Percentiles rank a stretch among this genome's conserved stretches.
Conservation (phyloP, 2,113 vertebrate genomes). For the Cichladusa arquata region DNA sequence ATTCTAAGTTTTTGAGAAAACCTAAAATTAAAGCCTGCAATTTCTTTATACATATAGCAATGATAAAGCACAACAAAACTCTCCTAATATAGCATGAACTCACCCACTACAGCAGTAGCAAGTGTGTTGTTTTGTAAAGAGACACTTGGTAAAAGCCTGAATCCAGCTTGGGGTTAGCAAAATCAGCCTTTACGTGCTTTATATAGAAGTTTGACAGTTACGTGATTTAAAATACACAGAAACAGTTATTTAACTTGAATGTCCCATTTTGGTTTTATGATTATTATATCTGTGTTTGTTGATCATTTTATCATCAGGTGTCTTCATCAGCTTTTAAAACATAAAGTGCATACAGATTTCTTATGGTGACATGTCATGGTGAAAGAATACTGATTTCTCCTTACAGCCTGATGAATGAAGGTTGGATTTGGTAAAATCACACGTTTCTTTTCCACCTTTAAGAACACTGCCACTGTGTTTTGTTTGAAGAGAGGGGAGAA, state of each 20-base stretch:
- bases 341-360: background rate
- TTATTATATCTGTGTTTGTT: background rate
- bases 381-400: background rate
- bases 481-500: background rate
- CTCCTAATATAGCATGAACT: background rate
- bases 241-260: background rate
- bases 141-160: background rate
- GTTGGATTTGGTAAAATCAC: background rate
- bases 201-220: background rate
- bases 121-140: background rate
- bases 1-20: background rate
- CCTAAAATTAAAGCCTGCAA: background rate
- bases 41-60: background rate
- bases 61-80: background rate
- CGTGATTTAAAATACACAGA: background rate
- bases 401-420: background rate
- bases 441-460: background rate
- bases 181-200: background rate
- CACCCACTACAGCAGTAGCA: background rate
- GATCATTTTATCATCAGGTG: background rate
- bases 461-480: background rate
- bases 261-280: accelerated
- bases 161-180: background rate
- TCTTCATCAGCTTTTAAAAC: background rate
- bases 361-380: background rate